These are phyloP conservation scores for Sceloporus undulatus DNA, from an alignment of 2,113 vertebrate genomes.

Conservation along the genomic window DNA sequence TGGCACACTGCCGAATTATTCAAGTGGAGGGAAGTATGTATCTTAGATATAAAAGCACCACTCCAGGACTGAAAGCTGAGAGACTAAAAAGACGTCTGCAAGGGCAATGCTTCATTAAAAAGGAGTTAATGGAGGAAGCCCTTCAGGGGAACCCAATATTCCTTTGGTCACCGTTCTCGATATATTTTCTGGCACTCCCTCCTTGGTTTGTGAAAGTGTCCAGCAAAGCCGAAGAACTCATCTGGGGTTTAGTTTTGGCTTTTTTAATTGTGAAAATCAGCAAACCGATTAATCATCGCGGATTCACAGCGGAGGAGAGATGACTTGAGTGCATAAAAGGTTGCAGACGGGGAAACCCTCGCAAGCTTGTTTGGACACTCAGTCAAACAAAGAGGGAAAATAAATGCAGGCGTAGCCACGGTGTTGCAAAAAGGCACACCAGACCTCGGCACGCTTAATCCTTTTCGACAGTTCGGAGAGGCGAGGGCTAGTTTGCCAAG, in stretches of 20 bases:
- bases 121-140: constrained; percentile 67
- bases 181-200: constrained; percentile 63
- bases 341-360: constrained; percentile 15
- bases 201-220: constrained; percentile 42
- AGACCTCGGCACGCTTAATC: background rate
- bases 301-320: constrained; percentile 25
- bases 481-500: background rate
- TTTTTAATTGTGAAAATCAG: constrained; percentile 56
- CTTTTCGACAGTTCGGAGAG: background rate
- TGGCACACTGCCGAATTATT: background rate
- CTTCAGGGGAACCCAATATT: constrained; percentile 66
- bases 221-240: constrained; percentile 35
- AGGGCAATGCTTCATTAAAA: constrained; percentile 68
- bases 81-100: too few relatives aligned
- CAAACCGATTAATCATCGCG: constrained; percentile 51
- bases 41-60: background rate
- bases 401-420: background rate
- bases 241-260: background rate
- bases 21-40: background rate
- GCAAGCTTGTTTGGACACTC: constrained; percentile 32
- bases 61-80: constrained; percentile 22
- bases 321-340: constrained; percentile 39
- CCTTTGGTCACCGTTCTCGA: constrained; percentile 74
- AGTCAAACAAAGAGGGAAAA: background rate
- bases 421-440: background rate